Evolutionary conservation across 1,140 invertebrate genomes (phyloP), one percentile per base, ranked within the genome.

Genomic region (Euura saliciscinereae): DNA sequence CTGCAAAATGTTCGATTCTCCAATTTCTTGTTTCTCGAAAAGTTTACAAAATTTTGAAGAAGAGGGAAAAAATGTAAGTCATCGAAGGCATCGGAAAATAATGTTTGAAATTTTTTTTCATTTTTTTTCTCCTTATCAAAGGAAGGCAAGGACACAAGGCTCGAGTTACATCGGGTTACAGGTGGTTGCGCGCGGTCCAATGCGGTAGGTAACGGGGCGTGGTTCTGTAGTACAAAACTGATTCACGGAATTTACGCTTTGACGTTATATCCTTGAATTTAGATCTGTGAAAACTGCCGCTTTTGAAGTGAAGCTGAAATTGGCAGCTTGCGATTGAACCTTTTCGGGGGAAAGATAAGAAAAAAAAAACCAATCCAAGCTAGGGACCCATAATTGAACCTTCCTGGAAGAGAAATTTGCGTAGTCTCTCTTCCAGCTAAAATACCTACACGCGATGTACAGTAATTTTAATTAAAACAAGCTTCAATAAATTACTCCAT

Each of bases 131-230:
- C 5, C 51, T n/a, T 8, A 59, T n/a, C 8, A 59, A 59, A 59
- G 51, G 51, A 59, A 59, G 51, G 2, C 8, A 59, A 59, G 51
- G 51, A n/a, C 13, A 59, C 51, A 59, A 59, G 51, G 6, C 51
- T 59, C 51, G 51, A 59, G 13, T 59, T 59, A 59, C 51, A 6
- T 59, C 51, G 51, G 51, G 51, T 59, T 59, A 59, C 51, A 59
- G 51, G 51, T 59, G 51, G 51, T 59, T 59, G 51, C 51, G 51
- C 51, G 51, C 51, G 51, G 51, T 59, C 51, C 51, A n/a, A 59
- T 59, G 51, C 51, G 51, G 51, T 59, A 59, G 51, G 51, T 59
- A 59, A 59, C 51, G 51, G 51, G 51, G 51, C 51, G 51, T 59
- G 51, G 51, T 59, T 59, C 13, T 59, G 51, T 59, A 59, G 51